A percentile compares a stretch with the other conserved stretches of the same genome.
phyloP scores from a whole-genome alignment of 2,113 vertebrate species.

The Pogona vitticeps region DNA sequence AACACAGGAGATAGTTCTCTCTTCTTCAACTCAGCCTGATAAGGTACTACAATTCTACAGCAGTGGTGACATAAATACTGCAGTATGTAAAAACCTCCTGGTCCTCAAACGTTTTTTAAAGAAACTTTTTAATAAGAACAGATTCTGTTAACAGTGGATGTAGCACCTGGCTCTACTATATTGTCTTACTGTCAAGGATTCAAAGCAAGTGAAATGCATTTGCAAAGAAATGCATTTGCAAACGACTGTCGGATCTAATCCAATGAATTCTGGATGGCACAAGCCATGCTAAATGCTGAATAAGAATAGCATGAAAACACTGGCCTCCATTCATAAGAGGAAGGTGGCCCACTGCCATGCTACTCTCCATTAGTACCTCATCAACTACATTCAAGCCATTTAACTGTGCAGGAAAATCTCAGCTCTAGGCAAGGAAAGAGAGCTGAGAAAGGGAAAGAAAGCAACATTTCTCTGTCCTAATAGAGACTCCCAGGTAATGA shows the following conservation, averaged over 20 bases:
- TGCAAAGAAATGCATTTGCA: no score
- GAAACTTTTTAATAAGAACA: not conserved
- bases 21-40: no score
- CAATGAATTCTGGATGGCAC: slow-evolving; percentile 35
- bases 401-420: slow-evolving; percentile 26
- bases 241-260: slow-evolving; percentile 19
- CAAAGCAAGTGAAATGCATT: slow-evolving; percentile 48
- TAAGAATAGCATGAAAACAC: slow-evolving; percentile 8
- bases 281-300: slow-evolving; percentile 46
- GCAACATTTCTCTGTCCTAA: not conserved
- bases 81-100: not conserved
- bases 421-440: not conserved
- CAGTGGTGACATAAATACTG: not conserved
- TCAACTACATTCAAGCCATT: slow-evolving; percentile 36
- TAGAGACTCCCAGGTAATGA: not conserved
- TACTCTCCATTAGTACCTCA: slow-evolving; percentile 26
- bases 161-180: not conserved
- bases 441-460: not conserved
- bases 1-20: no score
- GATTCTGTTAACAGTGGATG: slow-evolving; percentile 23
- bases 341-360: slow-evolving; percentile 28
- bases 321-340: slow-evolving; percentile 28
- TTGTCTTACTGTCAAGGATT: slow-evolving; percentile 19
- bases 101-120: no score
- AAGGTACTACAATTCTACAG: not conserved